phyloP scores from a whole-genome alignment of 2,113 vertebrate genomes.

The Dunckerocampus dactyliophorus region DNA sequence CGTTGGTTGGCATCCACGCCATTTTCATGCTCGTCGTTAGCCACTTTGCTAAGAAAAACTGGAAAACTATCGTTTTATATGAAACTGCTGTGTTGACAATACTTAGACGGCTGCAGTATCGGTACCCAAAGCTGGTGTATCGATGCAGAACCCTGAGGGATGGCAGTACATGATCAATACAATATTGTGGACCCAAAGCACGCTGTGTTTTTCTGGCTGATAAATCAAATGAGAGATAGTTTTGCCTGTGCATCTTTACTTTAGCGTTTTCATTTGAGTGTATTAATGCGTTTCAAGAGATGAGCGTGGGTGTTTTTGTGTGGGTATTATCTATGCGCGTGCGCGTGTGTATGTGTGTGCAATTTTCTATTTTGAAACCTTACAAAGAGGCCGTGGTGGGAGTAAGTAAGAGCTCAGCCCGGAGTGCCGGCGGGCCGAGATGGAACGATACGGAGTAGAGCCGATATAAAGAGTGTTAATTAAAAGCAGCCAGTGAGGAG shows the following conservation, averaged over 20 bases:
- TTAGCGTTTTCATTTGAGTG: slow-evolving; percentile 33
- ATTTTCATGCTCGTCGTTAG: no score
- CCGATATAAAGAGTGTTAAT: slow-evolving; percentile 64
- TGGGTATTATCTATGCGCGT: slow-evolving; percentile 26
- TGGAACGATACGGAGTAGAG: slow-evolving; percentile 56
- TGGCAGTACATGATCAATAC: no score
- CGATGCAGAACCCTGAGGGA: no score
- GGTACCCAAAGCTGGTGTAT: no score
- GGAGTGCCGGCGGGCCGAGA: slow-evolving; percentile 46
- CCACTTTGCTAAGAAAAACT: no score
- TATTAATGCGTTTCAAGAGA: slow-evolving; percentile 41
- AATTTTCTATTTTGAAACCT: slow-evolving; percentile 42
- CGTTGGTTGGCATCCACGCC: no score
- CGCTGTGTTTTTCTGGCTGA: slow-evolving; percentile 1
- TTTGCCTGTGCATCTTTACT: slow-evolving; percentile 28
- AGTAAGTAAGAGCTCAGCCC: slow-evolving; percentile 56
- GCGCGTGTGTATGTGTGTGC: slow-evolving; percentile 36
- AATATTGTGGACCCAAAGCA: no score
- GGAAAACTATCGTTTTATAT: no score
- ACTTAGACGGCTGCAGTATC: no score
- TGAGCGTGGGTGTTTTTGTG: slow-evolving; percentile 24
- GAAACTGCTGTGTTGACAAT: no score
- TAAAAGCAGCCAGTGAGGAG: slow-evolving; percentile 54
- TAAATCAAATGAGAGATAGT: slow-evolving; percentile 48
- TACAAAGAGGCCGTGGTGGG: slow-evolving; percentile 46